A percentile compares a stretch with the other conserved stretches of the same genome.
Conservation (phyloP, 2,113 vertebrate species). For the Dicentrarchus labrax region DNA sequence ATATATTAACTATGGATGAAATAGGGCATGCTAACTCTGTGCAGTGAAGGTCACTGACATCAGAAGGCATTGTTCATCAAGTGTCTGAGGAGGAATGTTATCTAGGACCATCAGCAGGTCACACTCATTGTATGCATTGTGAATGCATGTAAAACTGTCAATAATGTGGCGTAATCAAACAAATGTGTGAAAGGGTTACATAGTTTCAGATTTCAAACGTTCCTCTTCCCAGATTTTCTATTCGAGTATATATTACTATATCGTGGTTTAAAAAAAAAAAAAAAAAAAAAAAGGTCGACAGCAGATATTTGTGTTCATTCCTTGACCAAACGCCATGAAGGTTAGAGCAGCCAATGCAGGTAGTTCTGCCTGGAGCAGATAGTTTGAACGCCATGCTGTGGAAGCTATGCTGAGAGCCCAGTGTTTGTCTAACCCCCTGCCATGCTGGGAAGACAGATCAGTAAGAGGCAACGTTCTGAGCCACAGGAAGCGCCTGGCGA, state of each 20-base stretch:
- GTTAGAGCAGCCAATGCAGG: neutral
- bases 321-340: neutral
- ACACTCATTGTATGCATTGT: neutral
- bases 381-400: conserved; percentile 10
- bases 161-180: neutral
- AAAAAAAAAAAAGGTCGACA: neutral
- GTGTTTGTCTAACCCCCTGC: conserved; percentile 65
- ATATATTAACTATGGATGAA: conserved; percentile 65
- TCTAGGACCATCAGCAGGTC: neutral
- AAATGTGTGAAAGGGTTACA: neutral
- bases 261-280: too few species aligned
- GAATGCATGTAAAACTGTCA: neutral
- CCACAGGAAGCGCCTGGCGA: conserved; percentile 55
- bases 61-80: conserved; percentile 11
- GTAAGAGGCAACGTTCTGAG: conserved; percentile 44
- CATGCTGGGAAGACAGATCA: conserved; percentile 56
- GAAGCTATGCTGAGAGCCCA: conserved; percentile 9
- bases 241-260: neutral
- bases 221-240: neutral
- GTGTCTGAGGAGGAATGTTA: neutral
- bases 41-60: conserved; percentile 38
- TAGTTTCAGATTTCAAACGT: neutral
- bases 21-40: conserved; percentile 53
- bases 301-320: neutral
- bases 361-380: conserved; percentile 20